Base-by-base conservation (phyloP, 2,888 invertebrate species). In the Heliconius aoede region DNA sequence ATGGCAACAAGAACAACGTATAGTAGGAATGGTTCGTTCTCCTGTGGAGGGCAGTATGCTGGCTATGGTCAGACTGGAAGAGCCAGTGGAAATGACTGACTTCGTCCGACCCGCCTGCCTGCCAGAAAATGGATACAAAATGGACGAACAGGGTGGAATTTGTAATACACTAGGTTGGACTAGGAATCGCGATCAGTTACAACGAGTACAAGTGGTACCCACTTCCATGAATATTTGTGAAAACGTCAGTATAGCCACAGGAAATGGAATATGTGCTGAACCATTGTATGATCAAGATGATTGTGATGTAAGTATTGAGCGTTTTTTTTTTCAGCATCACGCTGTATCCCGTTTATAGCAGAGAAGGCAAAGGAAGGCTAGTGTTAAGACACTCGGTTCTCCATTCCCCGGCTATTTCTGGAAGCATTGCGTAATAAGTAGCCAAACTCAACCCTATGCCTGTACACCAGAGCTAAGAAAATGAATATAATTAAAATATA, bases 101-200 rank as follows among this genome's bases (percentile, higher is more conserved):
- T 98, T 98, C 85, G 96, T 98, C 3, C 95, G 98, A 40, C 97
- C 98, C 0, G 95, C 97, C 81, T 98, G 98, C 85, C 89, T 98
- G 58, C 97, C 97, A 0, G 96, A 96, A 77, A 95, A 95, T 75
- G 92, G 85, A 5, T 81, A 86, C 51, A 86, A 85, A 73, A 81
- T 83, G 5, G 84, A 86, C 0, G 86, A 86, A 40, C 82, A 85
- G 51, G 88, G 83, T 72, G 95, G 65, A 36, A 65, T 96, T 80
- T 98, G 98, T 87, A 97, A 97, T 84, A 97, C 98, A 0, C 94
- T 98, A 46, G 98, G 98, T 24, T 98, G 98, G 98, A 97, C 97
- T 0, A 95, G 97, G 83, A 97, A 97, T 86, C 95, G 97, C 79
- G 98, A 98, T 84, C 96, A 97, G 86, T 88, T 98, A 83, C 97